phyloP scores from a whole-genome alignment of 2,113 vertebrate genomes.

The Tauraco erythrolophus region DNA sequence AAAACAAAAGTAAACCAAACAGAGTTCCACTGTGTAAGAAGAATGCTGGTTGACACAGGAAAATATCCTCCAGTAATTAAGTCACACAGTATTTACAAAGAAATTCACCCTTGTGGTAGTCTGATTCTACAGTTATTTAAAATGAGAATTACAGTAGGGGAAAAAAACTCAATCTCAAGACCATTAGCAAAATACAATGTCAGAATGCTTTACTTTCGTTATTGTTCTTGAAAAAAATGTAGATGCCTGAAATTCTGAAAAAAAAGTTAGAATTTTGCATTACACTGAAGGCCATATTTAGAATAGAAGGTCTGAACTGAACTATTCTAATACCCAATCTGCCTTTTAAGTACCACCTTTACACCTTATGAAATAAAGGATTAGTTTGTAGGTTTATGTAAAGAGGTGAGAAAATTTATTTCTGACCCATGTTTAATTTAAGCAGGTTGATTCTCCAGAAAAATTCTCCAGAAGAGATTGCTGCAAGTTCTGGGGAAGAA shows the following conservation, averaged over 20 bases:
- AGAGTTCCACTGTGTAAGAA: neutral
- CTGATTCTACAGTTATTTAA: neutral
- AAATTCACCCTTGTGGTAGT: neutral
- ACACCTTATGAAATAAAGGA: neutral
- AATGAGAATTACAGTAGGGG: neutral
- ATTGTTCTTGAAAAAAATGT: neutral
- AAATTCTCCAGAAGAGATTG: neutral
- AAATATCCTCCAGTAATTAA: slow-evolving; percentile 31
- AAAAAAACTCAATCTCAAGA: neutral
- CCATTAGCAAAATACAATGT: neutral
- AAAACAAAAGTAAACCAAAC: neutral
- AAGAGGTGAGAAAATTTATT: neutral
- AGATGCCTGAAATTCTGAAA: neutral
- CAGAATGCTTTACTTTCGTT: neutral
- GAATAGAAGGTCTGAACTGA: neutral
- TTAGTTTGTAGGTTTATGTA: neutral
- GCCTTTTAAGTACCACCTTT: neutral
- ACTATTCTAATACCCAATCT: neutral
- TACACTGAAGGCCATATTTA: neutral
- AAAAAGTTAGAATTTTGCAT: neutral
- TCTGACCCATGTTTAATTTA: neutral
- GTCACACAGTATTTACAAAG: neutral
- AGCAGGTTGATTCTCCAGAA: neutral
- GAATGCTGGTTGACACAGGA: neutral
- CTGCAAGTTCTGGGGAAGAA: neutral